Conservation (phyloP, 2,113 vertebrate species). For the Scomber scombrus region DNA sequence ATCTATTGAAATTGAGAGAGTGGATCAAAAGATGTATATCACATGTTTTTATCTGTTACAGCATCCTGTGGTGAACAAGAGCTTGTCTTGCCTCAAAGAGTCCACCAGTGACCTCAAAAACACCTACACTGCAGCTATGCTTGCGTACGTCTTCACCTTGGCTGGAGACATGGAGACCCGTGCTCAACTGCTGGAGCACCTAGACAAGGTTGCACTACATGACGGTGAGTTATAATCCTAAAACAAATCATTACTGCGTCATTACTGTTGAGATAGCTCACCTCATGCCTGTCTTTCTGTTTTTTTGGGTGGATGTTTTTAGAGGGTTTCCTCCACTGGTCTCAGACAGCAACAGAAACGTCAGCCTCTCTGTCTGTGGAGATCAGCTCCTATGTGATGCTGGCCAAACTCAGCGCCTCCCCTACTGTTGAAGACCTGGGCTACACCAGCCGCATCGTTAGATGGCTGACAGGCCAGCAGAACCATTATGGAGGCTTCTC, state of each 20-base stretch:
- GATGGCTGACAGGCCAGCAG: slow-evolving; percentile 70
- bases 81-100: slow-evolving; percentile 82
- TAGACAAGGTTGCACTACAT: slow-evolving; percentile 46
- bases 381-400: slow-evolving; percentile 84
- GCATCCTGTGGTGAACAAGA: slow-evolving; percentile 67
- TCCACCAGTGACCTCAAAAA: slow-evolving; percentile 67
- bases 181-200: slow-evolving; percentile 60
- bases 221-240: slow-evolving; percentile 50
- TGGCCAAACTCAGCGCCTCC: slow-evolving; percentile 81
- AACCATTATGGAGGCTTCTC: slow-evolving; percentile 89
- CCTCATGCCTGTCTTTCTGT: neutral
- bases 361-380: slow-evolving; percentile 83
- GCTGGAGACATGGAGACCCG: slow-evolving; percentile 82
- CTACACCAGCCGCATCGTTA: slow-evolving; percentile 72
- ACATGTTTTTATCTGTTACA: slow-evolving; percentile 46
- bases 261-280: no score
- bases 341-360: slow-evolving; percentile 49
- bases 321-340: slow-evolving; percentile 77
- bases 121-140: slow-evolving; percentile 83
- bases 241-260: no score
- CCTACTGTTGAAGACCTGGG: slow-evolving; percentile 69
- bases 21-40: no score
- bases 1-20: no score
- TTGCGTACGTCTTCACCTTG: slow-evolving; percentile 90
- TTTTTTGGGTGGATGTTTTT: neutral